phyloP scores from a whole-genome alignment of 2,888 invertebrate genomes.

The Sesamia inferens region DNA sequence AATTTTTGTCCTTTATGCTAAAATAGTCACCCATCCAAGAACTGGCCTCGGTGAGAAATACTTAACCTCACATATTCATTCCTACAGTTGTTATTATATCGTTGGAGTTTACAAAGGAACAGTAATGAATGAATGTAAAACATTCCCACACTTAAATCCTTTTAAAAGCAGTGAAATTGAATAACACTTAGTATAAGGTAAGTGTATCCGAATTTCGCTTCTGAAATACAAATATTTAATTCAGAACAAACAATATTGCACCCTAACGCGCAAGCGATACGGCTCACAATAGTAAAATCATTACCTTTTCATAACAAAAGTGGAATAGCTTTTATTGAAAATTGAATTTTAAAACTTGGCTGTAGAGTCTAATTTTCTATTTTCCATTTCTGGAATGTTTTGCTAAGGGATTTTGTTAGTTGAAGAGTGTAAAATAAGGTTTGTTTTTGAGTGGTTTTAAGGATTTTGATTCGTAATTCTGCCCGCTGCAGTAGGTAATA shows the following conservation, averaged over 20 bases:
- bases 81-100: background rate
- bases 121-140: background rate
- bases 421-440: slow-evolving; percentile 5
- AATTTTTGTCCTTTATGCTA: background rate
- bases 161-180: slow-evolving; percentile 46
- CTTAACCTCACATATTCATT: background rate
- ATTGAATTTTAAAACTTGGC: slow-evolving; percentile 65
- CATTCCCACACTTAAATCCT: slow-evolving; percentile 38
- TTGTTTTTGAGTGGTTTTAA: slow-evolving; percentile 22
- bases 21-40: background rate
- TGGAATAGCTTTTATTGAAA: slow-evolving; percentile 60
- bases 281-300: slow-evolving; percentile 62
- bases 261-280: slow-evolving; percentile 47
- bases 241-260: slow-evolving; percentile 43
- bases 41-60: background rate
- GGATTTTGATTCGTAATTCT: slow-evolving; percentile 61
- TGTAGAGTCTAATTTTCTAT: slow-evolving; percentile 58
- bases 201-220: slow-evolving; percentile 40
- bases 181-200: slow-evolving; percentile 51
- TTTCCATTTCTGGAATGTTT: slow-evolving; percentile 22
- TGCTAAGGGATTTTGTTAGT: slow-evolving; percentile 27
- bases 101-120: background rate
- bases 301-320: slow-evolving; percentile 59
- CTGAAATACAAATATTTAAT: slow-evolving; percentile 50
- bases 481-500: slow-evolving; percentile 73